Percentiles rank a stretch among this genome's conserved stretches.
Conservation (phyloP, 2,113 vertebrate species). For the Gila orcuttii region DNA sequence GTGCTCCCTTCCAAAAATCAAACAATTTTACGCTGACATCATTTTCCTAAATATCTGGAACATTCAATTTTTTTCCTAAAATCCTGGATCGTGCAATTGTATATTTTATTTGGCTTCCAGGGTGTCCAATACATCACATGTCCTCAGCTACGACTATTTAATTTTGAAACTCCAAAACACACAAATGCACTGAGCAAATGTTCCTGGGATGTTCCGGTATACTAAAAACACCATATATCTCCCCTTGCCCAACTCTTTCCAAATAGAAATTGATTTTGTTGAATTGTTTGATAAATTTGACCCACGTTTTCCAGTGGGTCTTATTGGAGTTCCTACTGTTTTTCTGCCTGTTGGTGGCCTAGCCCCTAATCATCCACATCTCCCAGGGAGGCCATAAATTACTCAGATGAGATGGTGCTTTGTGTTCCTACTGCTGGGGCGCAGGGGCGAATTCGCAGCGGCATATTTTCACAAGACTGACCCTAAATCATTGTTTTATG, state of each 20-base stretch:
- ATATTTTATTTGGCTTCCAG: constrained; percentile 95
- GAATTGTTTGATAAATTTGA: constrained; percentile 99
- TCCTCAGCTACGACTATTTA: constrained; percentile 92
- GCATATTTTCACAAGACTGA: constrained; percentile 93
- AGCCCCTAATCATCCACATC: constrained; percentile 91
- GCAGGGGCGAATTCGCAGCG: constrained; percentile 85
- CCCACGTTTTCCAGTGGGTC: constrained; percentile 93
- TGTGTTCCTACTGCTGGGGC: constrained; percentile 90
- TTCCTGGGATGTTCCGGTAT: constrained; percentile 87
- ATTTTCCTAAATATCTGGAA: constrained; percentile 90
- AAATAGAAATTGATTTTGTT: constrained; percentile 97
- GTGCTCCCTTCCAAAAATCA: constrained; percentile 63
- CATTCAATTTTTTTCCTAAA: constrained; percentile 72
- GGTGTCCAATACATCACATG: constrained; percentile 90
- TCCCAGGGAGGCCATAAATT: constrained; percentile 99
- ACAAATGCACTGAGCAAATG: constrained; percentile 92
- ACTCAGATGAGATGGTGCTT: constrained; percentile 92
- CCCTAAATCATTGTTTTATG: constrained; percentile 99
- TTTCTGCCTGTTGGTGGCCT: constrained; percentile 99
- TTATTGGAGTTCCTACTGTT: constrained; percentile 98
- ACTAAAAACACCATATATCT: constrained; percentile 96
- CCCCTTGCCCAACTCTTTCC: constrained; percentile 76
- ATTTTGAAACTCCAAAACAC: constrained; percentile 98
- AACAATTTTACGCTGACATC: constrained; percentile 85
- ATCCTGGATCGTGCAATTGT: constrained; percentile 89